phyloP scores from a whole-genome alignment of 2,113 vertebrate species.

The Dromiciops gliroides region DNA sequence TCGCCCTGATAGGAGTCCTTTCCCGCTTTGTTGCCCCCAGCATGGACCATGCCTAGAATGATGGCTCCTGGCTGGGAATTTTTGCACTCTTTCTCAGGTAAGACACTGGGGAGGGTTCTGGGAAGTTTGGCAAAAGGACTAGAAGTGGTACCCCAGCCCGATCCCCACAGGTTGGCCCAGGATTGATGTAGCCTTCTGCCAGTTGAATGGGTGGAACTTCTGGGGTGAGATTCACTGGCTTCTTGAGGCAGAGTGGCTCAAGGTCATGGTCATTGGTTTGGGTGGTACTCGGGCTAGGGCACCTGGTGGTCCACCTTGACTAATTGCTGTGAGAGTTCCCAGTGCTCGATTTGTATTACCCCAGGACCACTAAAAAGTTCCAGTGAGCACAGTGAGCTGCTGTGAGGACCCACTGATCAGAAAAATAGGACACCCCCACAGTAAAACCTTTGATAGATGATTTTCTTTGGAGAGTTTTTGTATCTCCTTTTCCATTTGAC shows the following conservation, averaged over 20 bases:
- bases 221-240: conserved; percentile 79
- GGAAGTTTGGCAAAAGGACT: background rate
- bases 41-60: background rate
- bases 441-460: background rate
- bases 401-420: conserved; percentile 20
- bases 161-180: conserved; percentile 53
- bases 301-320: background rate
- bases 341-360: background rate
- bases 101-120: background rate
- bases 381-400: conserved; percentile 27
- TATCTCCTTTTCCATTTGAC: too few relatives aligned
- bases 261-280: conserved; percentile 85
- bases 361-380: background rate
- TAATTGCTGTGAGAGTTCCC: background rate
- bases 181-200: conserved; percentile 80
- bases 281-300: conserved; percentile 77
- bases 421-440: conserved; percentile 21
- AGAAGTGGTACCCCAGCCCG: conserved; percentile 82
- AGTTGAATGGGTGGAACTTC: conserved; percentile 81
- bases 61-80: background rate
- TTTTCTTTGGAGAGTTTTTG: too few relatives aligned
- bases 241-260: conserved; percentile 84
- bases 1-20: background rate
- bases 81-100: background rate
- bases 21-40: background rate